Base-by-base conservation (phyloP, 92 coral and sea anemone species). In the Epizoanthus ramosus region DNA sequence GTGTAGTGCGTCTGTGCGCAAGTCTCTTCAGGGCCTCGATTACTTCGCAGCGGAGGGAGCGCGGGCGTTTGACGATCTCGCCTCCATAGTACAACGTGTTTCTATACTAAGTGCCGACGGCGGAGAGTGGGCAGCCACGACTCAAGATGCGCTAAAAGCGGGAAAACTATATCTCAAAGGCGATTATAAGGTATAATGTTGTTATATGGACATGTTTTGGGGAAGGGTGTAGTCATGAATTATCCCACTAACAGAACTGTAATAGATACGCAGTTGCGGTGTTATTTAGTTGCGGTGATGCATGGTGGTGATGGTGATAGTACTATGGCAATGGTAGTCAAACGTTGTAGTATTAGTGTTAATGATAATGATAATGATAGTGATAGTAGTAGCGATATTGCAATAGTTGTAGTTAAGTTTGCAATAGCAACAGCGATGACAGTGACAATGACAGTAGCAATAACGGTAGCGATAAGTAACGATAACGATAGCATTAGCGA, bases 61-160 rank as follows among this genome's bases (percentile, higher is more conserved):
- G 3, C 37, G 61, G 19, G 86, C 86, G 54, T 87, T 87, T 81
- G 90, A 65, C 57, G 90, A 81, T 52, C 86, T 87, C 17, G 63
- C 66, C 8, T 69, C 71, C 2, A 83, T 59, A 71, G 79, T 61
- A 22, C 71, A 83, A 15, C 6, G 67, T 13, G 39, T 83, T 57
- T 71, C 80, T 22, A 35, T 19, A 33, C 41, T 83, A 21, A 59
- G 52, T 41, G 72, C 21, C 33, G 71, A 83, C 22, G 61, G 86
- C 1, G 71, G 43, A 83, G 71, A 83, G 63, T 83, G 80, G 86
- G 52, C 60, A 43, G 45, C 21, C 23, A 21, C 14, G 3, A 80
- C 67, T 22, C 59, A 63, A 64, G 60, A 66, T 45, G 3, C 54
- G 23, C 58, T 74, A 52, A 84, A 84, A 59, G 87, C 81, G 8